Conservation (phyloP, 2,113 vertebrate genomes). For the Oreocharis arfaki region DNA sequence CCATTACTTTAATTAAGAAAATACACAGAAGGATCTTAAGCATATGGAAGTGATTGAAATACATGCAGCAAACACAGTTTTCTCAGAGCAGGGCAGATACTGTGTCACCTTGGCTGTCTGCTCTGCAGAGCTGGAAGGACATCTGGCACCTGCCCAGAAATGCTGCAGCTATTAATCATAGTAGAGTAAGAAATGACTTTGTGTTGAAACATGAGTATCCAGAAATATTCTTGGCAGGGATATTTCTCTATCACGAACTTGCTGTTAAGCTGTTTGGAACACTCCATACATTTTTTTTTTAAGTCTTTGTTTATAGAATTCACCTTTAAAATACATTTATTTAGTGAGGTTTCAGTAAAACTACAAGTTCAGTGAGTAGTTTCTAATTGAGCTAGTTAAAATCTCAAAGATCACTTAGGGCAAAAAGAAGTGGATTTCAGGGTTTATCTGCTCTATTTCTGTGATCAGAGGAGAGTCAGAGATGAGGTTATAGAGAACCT, state of each 20-base stretch:
- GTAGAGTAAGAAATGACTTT: neutral
- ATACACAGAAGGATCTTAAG: neutral
- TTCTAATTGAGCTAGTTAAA: neutral
- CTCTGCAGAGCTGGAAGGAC: conserved; percentile 2
- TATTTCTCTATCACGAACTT: neutral
- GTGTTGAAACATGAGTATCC: neutral
- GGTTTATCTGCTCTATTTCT: neutral
- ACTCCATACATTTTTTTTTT: neutral
- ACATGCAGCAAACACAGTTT: neutral
- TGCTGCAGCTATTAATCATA: neutral
- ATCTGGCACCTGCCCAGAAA: conserved; percentile 30
- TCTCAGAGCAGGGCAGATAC: neutral
- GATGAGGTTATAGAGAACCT: neutral
- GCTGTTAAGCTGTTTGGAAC: neutral
- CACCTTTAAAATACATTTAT: neutral
- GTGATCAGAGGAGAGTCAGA: neutral
- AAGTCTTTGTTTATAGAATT: neutral
- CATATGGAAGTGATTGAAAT: neutral
- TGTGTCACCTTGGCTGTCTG: neutral
- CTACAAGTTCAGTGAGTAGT: neutral
- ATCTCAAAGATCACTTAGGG: neutral
- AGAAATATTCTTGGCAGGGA: neutral
- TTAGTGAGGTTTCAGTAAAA: neutral
- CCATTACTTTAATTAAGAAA: conserved; percentile 6
- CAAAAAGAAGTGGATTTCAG: neutral